phyloP scores from a whole-genome alignment of 1,140 invertebrate species.

The Halotydeus destructor region DNA sequence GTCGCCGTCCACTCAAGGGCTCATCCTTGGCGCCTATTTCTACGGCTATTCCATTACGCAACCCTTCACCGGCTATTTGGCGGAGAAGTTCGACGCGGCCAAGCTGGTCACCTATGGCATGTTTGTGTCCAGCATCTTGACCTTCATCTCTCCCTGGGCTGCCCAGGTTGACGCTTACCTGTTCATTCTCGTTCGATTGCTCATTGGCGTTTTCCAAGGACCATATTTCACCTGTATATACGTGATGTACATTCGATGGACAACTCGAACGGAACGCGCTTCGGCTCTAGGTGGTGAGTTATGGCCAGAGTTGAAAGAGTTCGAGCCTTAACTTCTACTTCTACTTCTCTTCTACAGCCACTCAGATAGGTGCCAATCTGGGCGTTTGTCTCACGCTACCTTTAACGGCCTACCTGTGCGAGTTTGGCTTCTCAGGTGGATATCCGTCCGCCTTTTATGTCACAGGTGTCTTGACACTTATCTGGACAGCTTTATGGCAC shows the following conservation, averaged over 20 bases:
- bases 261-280: too few species aligned
- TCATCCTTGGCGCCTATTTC: slow-evolving; percentile 61
- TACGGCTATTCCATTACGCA: slow-evolving; percentile 65
- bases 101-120: background rate
- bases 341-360: slow-evolving; percentile 8
- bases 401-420: slow-evolving; percentile 22
- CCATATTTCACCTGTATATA: background rate
- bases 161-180: too few species aligned
- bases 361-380: slow-evolving; percentile 18
- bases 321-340: too few species aligned
- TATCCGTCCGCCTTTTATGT: slow-evolving; percentile 31
- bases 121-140: too few species aligned
- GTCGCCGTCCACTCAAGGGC: slow-evolving; percentile 12
- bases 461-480: slow-evolving; percentile 13
- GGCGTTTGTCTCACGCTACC: slow-evolving; percentile 20
- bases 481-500: slow-evolving; percentile 8
- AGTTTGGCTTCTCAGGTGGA: slow-evolving; percentile 24
- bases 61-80: slow-evolving; percentile 52
- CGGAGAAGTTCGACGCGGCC: slow-evolving; percentile 46
- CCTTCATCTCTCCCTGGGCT: too few species aligned
- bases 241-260: background rate
- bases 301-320: too few species aligned
- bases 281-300: too few species aligned
- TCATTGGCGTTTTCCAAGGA: background rate
- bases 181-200: background rate